Evolutionary conservation across 1,140 invertebrate species (phyloP), one percentile per base, ranked within the genome.

Genomic region (Micrasema longulum): DNA sequence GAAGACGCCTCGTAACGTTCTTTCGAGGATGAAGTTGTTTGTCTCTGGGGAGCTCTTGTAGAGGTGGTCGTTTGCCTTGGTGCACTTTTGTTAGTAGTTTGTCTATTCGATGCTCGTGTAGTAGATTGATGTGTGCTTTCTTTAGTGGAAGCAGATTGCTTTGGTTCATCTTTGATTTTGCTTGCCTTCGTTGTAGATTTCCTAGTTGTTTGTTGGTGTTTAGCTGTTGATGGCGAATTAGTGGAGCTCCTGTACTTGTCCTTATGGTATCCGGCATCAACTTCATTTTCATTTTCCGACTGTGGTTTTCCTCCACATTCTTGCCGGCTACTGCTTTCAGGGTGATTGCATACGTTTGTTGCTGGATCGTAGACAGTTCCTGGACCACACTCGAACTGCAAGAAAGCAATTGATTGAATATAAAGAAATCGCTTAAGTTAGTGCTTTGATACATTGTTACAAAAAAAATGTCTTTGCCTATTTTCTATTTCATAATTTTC

Each of bases 331-430:
- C 88, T 89, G n/a, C 85, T 88, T 65, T 84, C 83, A 4, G 91
- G 88, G 80, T 91, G 87, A 71, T 91, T 91, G 77, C 91, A 93
- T 64, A 88, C 83, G 72, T 87, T 85, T n/a, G 83, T 86, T 1
- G 85, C 81, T 12, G 88, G 85, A 76, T 93, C 92, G 70, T 89
- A 93, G 7, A 93, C 89, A 1, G 91, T 92, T 26, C 90, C 91
- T 47, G 86, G 83, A 1, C 87, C 89, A 78, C 91, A 93, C 80
- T 90, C 86, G 78, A 91, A 92, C 82, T 87, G 84, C 68, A 89
- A 89, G 69, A 50, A 55, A n/a, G 45, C 16, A 65, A 69, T n/a
- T 4, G 2, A 0, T 20, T 20, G 18, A 23, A 52, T 52, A 20
- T 23, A 23, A 52, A 9, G 4, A 18, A 23, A 52, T 10, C 18